Conservation (phyloP, 2,888 invertebrate species). For the Patella ulyssiponensis region DNA sequence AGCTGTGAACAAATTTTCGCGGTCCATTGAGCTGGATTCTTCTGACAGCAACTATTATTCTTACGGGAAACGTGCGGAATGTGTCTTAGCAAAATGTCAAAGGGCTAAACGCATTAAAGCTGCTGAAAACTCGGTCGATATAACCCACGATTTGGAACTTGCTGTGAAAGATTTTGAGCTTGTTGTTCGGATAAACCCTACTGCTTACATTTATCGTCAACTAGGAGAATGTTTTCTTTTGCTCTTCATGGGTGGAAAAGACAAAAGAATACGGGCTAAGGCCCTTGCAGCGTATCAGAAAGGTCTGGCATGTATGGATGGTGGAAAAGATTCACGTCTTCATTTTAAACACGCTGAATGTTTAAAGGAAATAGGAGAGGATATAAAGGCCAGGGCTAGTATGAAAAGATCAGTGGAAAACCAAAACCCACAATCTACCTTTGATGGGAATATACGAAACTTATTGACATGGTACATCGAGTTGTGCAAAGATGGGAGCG, state of each 20-base stretch:
- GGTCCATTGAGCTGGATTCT: background rate
- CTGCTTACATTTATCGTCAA: background rate
- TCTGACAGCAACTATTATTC: background rate
- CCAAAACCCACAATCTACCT: background rate
- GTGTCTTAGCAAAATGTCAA: background rate
- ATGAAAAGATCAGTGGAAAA: background rate
- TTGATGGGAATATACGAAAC: background rate
- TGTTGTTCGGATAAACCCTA: background rate
- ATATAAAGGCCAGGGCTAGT: background rate
- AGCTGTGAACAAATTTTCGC: background rate
- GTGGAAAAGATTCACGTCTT: background rate
- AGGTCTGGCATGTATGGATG: background rate
- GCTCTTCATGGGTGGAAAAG: background rate
- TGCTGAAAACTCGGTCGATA: background rate
- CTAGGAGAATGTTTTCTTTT: background rate
- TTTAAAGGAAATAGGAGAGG: background rate
- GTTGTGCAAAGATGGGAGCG: background rate
- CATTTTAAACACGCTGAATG: background rate
- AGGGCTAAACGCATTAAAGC: background rate
- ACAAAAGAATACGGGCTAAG: background rate
- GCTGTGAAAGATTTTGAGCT: background rate
- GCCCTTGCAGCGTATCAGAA: background rate
- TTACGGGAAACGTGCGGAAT: background rate
- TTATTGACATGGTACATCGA: background rate
- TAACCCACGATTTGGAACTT: background rate